A percentile compares a stretch with the other conserved stretches of the same genome.
These are phyloP conservation scores for Drusus annulatus DNA, from an alignment of 1,140 invertebrate species.

Conservation along the genomic window DNA sequence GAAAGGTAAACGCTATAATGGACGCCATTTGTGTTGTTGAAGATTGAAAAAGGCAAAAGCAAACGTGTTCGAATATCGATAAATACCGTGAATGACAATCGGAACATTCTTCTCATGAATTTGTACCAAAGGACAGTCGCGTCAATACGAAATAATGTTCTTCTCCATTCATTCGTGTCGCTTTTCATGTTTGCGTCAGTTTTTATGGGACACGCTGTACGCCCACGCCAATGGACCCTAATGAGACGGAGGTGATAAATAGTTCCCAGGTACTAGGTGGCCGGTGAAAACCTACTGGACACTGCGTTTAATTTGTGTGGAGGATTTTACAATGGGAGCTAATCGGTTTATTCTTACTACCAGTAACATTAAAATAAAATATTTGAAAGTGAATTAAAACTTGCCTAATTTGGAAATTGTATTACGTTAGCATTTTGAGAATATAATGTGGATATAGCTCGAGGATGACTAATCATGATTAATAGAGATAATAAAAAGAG, in stretches of 20 bases:
- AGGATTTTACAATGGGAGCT: too few relatives aligned
- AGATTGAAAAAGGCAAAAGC: conserved; percentile 38
- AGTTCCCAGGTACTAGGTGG: conserved; percentile 30
- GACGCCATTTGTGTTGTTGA: conserved; percentile 30
- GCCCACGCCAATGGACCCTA: conserved; percentile 57
- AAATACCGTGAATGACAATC: conserved; percentile 47
- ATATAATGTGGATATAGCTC: too few relatives aligned
- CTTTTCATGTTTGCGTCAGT: conserved; percentile 39
- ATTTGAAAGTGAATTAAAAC: too few relatives aligned
- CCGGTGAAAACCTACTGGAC: conserved; percentile 15
- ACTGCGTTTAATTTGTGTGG: too few relatives aligned
- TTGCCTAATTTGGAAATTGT: too few relatives aligned
- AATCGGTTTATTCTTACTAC: too few relatives aligned
- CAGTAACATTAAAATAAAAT: too few relatives aligned
- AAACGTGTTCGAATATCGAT: conserved; percentile 42
- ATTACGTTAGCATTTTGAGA: too few relatives aligned
- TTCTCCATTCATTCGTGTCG: conserved; percentile 40
- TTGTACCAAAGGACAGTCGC: conserved; percentile 46
- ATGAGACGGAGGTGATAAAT: conserved; percentile 54
- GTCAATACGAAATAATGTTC: conserved; percentile 50
- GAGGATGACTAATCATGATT: too few relatives aligned
- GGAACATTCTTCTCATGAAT: conserved; percentile 53
- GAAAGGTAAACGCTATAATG: conserved; percentile 7
- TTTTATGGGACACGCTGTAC: conserved; percentile 55
- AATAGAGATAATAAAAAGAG: too few relatives aligned